Conservation (phyloP, 2,888 invertebrate genomes). For the Galeruca laticollis region DNA sequence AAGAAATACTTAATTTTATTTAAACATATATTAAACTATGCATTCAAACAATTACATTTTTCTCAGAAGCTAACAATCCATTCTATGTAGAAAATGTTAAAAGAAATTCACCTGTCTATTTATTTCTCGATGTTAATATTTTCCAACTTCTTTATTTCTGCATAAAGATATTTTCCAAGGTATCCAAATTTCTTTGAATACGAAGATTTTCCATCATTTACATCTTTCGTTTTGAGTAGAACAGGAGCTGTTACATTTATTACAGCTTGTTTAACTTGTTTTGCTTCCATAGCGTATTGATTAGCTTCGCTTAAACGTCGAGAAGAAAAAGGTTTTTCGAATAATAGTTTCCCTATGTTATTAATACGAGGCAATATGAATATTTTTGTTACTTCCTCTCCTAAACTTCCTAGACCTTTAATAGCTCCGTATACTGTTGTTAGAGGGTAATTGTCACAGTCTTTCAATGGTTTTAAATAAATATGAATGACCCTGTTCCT, state of each 20-base stretch:
- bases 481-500: constrained; percentile 53
- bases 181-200: constrained; percentile 58
- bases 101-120: no score
- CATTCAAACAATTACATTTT: no score
- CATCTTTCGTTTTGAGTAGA: constrained; percentile 51
- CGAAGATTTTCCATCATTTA: constrained; percentile 51
- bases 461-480: constrained; percentile 52
- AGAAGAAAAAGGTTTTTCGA: constrained; percentile 2
- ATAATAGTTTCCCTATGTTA: constrained; percentile 48
- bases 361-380: constrained; percentile 52
- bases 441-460: constrained; percentile 49
- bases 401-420: constrained; percentile 56
- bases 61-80: no score
- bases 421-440: constrained; percentile 57
- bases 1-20: no score
- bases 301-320: constrained; percentile 49
- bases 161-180: constrained; percentile 55
- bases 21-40: no score
- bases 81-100: background rate
- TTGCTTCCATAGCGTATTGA: constrained; percentile 53
- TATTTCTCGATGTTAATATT: constrained; percentile 48
- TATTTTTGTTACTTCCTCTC: constrained; percentile 53
- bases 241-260: constrained; percentile 52
- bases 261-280: constrained; percentile 54
- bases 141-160: constrained; percentile 57